A percentile compares a stretch with the other conserved stretches of the same genome.
phyloP scores from a whole-genome alignment of 2,888 invertebrate species.

The Aporophyla lueneburgensis region DNA sequence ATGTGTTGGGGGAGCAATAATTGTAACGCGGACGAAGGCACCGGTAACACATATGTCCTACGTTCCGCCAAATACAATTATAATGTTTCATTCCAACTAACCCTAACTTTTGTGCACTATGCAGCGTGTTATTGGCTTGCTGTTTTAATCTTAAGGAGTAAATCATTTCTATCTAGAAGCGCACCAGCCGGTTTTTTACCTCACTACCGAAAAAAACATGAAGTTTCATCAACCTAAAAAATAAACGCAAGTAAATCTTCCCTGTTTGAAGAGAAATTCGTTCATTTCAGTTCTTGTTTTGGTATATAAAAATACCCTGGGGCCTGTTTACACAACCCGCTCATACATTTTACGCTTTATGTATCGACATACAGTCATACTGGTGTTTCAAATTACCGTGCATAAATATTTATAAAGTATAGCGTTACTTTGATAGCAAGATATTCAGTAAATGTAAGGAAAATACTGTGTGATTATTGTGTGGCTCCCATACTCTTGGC shows the following conservation, averaged over 20 bases:
- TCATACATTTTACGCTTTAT: constrained; percentile 41
- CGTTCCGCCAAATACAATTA: background rate
- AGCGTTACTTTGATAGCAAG: constrained; percentile 14
- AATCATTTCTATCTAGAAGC: background rate
- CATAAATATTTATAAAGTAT: constrained; percentile 49
- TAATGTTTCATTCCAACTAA: background rate
- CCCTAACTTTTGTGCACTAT: background rate
- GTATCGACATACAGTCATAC: constrained; percentile 41
- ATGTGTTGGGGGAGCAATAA: no score
- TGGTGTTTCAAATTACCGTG: constrained; percentile 48
- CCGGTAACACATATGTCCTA: background rate
- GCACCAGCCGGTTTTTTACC: background rate
- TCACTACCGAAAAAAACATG: no score
- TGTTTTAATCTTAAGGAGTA: background rate
- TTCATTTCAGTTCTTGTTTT: constrained; percentile 63
- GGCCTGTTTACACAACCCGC: constrained; percentile 53
- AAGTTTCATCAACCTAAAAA: constrained; percentile 8
- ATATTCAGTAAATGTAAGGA: constrained; percentile 23
- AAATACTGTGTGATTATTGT: constrained; percentile 5
- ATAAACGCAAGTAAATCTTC: constrained; percentile 18
- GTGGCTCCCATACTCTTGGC: background rate
- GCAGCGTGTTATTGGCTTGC: background rate
- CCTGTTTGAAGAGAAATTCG: constrained; percentile 39
- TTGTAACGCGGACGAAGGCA: no score
- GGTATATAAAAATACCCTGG: constrained; percentile 51